These are phyloP conservation scores for Dryococelus australis DNA, from an alignment of 2,888 invertebrate species.

Conservation along the genomic window DNA sequence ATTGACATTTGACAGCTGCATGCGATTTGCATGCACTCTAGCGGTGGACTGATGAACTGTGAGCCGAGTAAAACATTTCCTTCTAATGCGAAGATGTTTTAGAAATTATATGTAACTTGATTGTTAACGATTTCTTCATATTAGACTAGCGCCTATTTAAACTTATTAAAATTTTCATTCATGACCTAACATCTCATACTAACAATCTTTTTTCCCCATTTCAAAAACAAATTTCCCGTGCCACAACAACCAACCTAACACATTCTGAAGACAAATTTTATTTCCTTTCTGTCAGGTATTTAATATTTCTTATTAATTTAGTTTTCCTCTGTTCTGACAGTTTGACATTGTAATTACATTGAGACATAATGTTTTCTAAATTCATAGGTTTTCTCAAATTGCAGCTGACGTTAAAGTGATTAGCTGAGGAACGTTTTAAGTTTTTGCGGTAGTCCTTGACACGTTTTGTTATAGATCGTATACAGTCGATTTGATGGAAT, in stretches of 20 bases:
- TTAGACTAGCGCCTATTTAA: too few species aligned
- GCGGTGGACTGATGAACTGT: not conserved
- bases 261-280: not conserved
- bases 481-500: not conserved
- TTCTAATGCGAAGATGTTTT: not conserved
- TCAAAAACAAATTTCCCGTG: not conserved
- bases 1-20: not conserved
- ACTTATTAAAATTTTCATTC: too few species aligned
- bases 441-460: slow-evolving; percentile 3
- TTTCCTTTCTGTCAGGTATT: not conserved
- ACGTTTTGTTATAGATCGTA: not conserved
- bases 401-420: slow-evolving; percentile 2
- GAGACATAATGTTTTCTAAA: not conserved
- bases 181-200: too few species aligned
- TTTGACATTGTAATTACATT: not conserved
- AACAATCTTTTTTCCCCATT: not conserved
- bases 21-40: not conserved
- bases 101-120: not conserved
- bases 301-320: not conserved
- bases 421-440: not conserved
- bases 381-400: not conserved
- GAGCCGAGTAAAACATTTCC: not conserved
- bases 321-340: not conserved
- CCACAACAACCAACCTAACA: not conserved
- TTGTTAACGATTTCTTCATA: too few species aligned